Percentiles rank a stretch among this genome's conserved stretches.
Conservation (phyloP, 37 sponge, comb jelly and placozoan genomes). For the Petrosia ficiformis region DNA sequence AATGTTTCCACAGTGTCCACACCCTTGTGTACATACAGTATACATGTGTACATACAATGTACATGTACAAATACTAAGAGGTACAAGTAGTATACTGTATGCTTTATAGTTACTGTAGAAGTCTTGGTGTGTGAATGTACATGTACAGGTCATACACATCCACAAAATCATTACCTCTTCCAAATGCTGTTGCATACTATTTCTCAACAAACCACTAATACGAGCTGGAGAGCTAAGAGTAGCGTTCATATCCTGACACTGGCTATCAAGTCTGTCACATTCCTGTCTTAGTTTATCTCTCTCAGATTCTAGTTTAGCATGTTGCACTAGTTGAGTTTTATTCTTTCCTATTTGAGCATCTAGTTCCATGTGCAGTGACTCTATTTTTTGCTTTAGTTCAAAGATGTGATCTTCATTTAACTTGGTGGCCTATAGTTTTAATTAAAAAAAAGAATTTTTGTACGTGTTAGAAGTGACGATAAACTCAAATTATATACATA, state of each 20-base stretch:
- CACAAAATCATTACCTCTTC: too few species aligned
- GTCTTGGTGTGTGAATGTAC: neutral
- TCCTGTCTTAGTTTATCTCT: constrained; percentile 31
- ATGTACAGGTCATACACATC: neutral
- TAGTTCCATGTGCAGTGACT: constrained; percentile 41
- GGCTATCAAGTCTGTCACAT: constrained; percentile 29
- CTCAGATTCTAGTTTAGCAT: constrained; percentile 26
- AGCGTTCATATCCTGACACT: constrained; percentile 44
- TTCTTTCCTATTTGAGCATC: constrained; percentile 3
- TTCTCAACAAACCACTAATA: neutral
- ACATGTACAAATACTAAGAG: too few species aligned
- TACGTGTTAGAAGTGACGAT: too few species aligned
- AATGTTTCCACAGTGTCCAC: too few species aligned
- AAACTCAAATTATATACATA: too few species aligned
- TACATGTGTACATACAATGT: too few species aligned
- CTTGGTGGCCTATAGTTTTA: constrained; percentile 14
- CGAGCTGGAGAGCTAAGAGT: neutral
- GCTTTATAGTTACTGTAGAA: too few species aligned
- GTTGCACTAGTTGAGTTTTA: constrained; percentile 14
- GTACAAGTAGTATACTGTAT: too few species aligned
- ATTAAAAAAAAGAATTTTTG: too few species aligned
- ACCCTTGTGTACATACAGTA: too few species aligned
- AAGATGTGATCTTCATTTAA: constrained; percentile 44
- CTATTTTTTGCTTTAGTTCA: constrained; percentile 48
- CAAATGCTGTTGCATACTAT: too few species aligned